Base-by-base conservation (phyloP, 2,888 invertebrate genomes). In the Drosophila neoperkinsi region DNA sequence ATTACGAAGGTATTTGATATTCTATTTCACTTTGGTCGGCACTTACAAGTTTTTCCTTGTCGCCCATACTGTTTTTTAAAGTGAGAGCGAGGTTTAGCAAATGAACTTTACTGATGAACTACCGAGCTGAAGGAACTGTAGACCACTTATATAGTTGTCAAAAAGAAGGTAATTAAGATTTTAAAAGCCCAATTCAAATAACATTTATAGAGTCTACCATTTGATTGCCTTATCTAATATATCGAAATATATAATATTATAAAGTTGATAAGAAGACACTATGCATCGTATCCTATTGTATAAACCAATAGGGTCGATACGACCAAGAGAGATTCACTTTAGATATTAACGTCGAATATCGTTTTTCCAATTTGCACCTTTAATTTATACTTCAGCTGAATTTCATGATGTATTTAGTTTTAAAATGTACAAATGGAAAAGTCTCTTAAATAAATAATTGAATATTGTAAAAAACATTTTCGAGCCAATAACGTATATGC, bases 11-110 rank as follows among this genome's bases (percentile, higher is more conserved):
- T 13, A 46, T 9, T 46, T 25, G 0, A 16, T 25, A 55, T 9
- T 64, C 46, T 7, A 67, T 64, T 62, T 46, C 21, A 46, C 13
- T 9, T 41, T 25, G 9, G 4, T 56, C 9, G 16, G 16, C 49
- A 10, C 55, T 59, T 74, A 72, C 72, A 31, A 55, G 56, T 30
- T 50, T 61, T 13, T 72, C 67, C 11, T 59, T 64, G 31, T 64
- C 55, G 18, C 1, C 7, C 55, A 55, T 55, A 7, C n/a, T 55
- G 4, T 38, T 55, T n/a, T 18, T 18, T 25, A 16, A 34, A 34
- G 34, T 34, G 5, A 16, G 7, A 4, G 7, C 33, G 33, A 21
- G 21, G 16, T 9, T n/a, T 4, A 16, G 5, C 34, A n/a, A 38
- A 18, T n/a, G 28, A 36, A 16, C 16, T 46, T 4, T 46, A 46